Base-by-base conservation (phyloP, 2,113 vertebrate genomes). In the Falcunculus frontatus region DNA sequence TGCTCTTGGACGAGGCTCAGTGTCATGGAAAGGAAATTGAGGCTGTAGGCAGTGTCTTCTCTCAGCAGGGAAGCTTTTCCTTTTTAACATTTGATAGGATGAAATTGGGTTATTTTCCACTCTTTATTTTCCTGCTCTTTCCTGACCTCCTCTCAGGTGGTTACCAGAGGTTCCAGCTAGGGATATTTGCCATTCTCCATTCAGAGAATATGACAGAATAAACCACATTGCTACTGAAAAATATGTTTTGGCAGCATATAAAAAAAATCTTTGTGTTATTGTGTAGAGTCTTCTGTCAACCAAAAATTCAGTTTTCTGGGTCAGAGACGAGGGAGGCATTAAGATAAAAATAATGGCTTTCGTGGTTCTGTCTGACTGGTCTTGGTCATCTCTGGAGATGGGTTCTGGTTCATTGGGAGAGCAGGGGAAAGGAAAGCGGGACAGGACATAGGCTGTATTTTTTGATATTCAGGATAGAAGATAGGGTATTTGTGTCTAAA, bases 51-150 rank as follows among this genome's bases (percentile, higher is more conserved):
- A 87, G 60, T 63, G 79, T 59, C 84, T 81, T 70, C 69, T 84
- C 86, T 94, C 85, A 21, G 32, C 60, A 78, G 64, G 42, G 75
- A 86, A 95, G 63, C 42, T 88, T 92, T 88, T 74, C 33, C 49
- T 50, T 91, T 82, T 70, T 90, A 76, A 39, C 18, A 0, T 41
- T 50, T 72, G 82, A 73, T 49, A 69, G 59, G 73, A 62, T 2
- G 1, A 89, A 65, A 77, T 44, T 46, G 12, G 47, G 50, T 92
- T 89, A 47, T 95, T 96, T 92, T 37, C 70, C 41, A 49, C 44
- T 89, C 75, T 95, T 30, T 77, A 30, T 90, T 89, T 92, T 92
- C 75, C 81, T 96, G 42, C 78, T 95, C 95, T 93, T 93, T 77
- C 72, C 88, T 90, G 81, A 91, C 93, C 84, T 90, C 68, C 70